phyloP scores from a whole-genome alignment of 1,140 invertebrate species.

The Neodiprion lecontei region DNA sequence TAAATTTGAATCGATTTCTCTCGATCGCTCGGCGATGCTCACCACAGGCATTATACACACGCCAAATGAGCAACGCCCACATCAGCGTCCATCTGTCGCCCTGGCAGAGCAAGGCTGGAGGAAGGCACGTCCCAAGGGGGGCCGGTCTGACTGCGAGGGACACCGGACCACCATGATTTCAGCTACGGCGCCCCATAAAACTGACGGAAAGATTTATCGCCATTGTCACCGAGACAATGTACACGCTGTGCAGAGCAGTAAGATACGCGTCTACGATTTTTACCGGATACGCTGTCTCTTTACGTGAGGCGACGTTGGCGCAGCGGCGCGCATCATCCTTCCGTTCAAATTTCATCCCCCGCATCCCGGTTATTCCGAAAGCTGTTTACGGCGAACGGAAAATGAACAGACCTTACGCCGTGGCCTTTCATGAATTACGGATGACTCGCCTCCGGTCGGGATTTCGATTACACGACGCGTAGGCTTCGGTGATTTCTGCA shows the following conservation, averaged over 20 bases:
- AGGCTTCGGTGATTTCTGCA: no score
- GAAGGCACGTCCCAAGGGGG: conserved; percentile 22
- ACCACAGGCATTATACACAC: conserved; percentile 23
- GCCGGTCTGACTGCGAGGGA: background rate
- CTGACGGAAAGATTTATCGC: conserved; percentile 22
- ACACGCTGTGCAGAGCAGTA: no score
- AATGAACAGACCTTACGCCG: no score
- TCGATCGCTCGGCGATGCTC: background rate
- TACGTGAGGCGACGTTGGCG: background rate
- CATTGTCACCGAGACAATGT: background rate
- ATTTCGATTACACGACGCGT: no score
- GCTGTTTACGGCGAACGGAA: no score
- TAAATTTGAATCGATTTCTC: background rate
- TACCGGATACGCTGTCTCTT: conserved; percentile 33
- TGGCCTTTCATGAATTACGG: no score
- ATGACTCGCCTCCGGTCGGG: no score
- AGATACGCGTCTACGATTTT: conserved; percentile 14
- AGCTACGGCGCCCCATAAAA: conserved; percentile 41
- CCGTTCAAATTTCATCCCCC: background rate
- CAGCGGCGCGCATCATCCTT: background rate
- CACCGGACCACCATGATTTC: conserved; percentile 47
- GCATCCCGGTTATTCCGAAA: background rate
- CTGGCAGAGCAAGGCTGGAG: conserved; percentile 43
- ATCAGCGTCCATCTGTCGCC: conserved; percentile 32
- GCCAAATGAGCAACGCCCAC: conserved; percentile 56